Conservation (phyloP, 2,797 vertebrate species). For the Kryptopterus vitreolus region DNA sequence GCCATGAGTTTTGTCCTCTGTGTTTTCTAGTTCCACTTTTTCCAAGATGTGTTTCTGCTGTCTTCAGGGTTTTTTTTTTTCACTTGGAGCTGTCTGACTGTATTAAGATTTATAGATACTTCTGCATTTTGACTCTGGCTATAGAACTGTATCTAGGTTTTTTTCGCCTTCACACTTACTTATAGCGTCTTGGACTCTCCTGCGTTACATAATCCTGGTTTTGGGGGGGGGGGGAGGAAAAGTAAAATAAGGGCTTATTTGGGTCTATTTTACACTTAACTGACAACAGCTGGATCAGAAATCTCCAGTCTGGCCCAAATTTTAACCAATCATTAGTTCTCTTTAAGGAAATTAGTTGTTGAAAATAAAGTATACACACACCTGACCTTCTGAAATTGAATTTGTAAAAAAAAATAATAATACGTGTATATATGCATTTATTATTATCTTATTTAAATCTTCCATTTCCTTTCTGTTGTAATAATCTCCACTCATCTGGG, state of each 20-base stretch:
- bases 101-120: constrained; percentile 1
- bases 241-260: neutral
- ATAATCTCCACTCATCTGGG: neutral
- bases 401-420: no score
- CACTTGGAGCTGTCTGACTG: constrained; percentile 11
- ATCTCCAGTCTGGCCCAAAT: neutral
- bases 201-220: neutral
- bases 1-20: neutral
- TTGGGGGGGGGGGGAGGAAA: neutral
- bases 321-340: neutral
- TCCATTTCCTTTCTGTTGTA: neutral
- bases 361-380: neutral
- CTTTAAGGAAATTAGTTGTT: neutral
- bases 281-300: neutral
- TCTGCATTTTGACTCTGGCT: neutral
- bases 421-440: neutral
- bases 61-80: constrained; percentile 12
- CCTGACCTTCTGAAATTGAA: no score
- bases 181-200: neutral
- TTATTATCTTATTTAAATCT: neutral
- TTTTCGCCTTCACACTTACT: constrained; percentile 8
- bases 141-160: constrained; percentile 1
- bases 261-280: neutral
- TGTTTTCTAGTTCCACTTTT: constrained; percentile 1
- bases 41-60: constrained; percentile 13